These are phyloP conservation scores for Pelvicachromis taeniatus DNA, from an alignment of 2,113 vertebrate genomes.

Conservation along the genomic window DNA sequence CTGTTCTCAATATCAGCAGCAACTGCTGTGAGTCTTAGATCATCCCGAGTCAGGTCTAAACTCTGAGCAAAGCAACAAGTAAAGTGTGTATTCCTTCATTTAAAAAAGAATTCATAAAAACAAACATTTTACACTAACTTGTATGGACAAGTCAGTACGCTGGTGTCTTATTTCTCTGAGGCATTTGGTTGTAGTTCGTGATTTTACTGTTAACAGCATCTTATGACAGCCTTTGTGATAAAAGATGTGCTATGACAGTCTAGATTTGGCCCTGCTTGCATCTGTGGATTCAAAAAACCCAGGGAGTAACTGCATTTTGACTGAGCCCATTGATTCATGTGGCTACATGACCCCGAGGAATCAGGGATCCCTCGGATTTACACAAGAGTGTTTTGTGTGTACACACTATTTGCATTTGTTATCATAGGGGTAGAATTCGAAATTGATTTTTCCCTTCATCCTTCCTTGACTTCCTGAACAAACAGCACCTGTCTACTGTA, in stretches of 20 bases:
- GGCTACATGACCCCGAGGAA: neutral
- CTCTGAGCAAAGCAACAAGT: neutral
- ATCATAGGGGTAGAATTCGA: neutral
- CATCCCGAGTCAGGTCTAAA: neutral
- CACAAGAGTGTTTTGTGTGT: constrained; percentile 3
- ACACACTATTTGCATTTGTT: neutral
- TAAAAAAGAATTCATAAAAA: neutral
- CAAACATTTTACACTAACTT: neutral
- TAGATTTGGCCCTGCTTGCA: neutral
- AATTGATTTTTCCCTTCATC: neutral
- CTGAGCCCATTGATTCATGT: neutral
- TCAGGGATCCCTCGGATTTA: neutral
- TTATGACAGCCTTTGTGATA: neutral
- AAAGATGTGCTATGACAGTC: neutral
- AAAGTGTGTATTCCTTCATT: neutral
- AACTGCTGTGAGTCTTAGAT: neutral
- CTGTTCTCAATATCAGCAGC: neutral
- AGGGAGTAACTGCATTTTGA: neutral
- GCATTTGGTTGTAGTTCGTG: neutral
- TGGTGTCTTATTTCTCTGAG: neutral
- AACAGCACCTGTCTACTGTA: neutral
- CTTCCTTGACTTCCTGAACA: neutral
- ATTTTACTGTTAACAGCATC: neutral
- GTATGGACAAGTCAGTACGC: neutral
- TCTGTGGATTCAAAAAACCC: neutral